These are phyloP conservation scores for Troides aeacus DNA, from an alignment of 2,888 invertebrate species.

Conservation along the genomic window DNA sequence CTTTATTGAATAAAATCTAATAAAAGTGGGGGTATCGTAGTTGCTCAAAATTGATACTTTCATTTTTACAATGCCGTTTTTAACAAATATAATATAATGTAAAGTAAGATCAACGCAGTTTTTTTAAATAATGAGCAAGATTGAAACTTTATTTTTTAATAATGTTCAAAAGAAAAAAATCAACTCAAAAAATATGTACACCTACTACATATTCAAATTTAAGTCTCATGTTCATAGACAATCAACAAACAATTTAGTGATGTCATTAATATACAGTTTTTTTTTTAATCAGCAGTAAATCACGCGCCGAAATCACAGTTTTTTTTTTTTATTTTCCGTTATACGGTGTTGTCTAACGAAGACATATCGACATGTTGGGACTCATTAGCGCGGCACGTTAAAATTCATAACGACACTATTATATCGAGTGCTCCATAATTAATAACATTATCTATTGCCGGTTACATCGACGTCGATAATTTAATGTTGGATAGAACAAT, in stretches of 20 bases:
- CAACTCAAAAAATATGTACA: too few relatives aligned
- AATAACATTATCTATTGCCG: slow-evolving; percentile 58
- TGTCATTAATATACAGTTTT: slow-evolving; percentile 7
- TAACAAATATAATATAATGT: too few relatives aligned
- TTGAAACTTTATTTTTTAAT: too few relatives aligned
- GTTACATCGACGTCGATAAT: slow-evolving; percentile 30
- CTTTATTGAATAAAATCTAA: too few relatives aligned
- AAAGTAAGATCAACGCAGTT: too few relatives aligned
- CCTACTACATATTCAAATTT: not conserved
- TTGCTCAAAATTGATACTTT: too few relatives aligned
- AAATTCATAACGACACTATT: slow-evolving; percentile 69
- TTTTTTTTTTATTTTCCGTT: slow-evolving; percentile 22
- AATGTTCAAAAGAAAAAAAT: too few relatives aligned
- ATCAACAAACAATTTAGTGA: slow-evolving; percentile 14
- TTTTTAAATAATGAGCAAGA: too few relatives aligned
- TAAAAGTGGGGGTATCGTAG: too few relatives aligned
- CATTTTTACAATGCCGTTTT: too few relatives aligned
- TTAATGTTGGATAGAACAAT: slow-evolving; percentile 13
- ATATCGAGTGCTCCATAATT: slow-evolving; percentile 67
- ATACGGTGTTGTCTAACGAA: slow-evolving; percentile 57
- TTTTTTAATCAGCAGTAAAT: slow-evolving; percentile 30
- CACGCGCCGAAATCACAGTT: slow-evolving; percentile 14
- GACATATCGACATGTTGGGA: slow-evolving; percentile 60
- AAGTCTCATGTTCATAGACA: not conserved
- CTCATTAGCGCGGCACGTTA: slow-evolving; percentile 66